Conservation (phyloP, 2,797 vertebrate genomes). For the Catostomus latipinnis region DNA sequence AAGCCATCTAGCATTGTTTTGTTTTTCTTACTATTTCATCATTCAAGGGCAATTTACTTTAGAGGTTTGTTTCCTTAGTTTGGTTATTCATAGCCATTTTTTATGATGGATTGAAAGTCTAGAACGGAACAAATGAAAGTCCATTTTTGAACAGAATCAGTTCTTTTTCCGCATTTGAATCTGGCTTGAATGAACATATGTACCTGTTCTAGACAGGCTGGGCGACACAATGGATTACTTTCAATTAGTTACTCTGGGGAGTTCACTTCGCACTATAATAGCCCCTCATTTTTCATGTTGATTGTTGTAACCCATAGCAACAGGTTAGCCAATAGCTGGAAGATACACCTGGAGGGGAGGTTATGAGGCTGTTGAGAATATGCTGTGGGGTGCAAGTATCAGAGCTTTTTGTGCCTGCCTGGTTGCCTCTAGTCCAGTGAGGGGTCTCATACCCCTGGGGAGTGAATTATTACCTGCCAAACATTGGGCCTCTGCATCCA, state of each 20-base stretch:
- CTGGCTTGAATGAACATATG: neutral
- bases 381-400: constrained; percentile 30
- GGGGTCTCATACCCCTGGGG: constrained; percentile 72
- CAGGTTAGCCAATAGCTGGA: constrained; percentile 48
- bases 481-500: constrained; percentile 67
- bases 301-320: constrained; percentile 51
- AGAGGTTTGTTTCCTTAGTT: constrained; percentile 41
- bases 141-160: constrained; percentile 3
- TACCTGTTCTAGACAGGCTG: constrained; percentile 30
- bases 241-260: constrained; percentile 54
- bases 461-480: constrained; percentile 84
- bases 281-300: constrained; percentile 75
- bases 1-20: constrained; percentile 59
- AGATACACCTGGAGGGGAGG: constrained; percentile 62
- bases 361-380: constrained; percentile 30
- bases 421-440: constrained; percentile 65
- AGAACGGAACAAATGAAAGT: constrained; percentile 27
- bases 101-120: constrained; percentile 45
- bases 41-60: constrained; percentile 46
- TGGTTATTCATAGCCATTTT: constrained; percentile 42
- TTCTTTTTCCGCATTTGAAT: constrained; percentile 26
- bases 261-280: constrained; percentile 53
- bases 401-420: constrained; percentile 50
- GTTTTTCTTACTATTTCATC: constrained; percentile 64
- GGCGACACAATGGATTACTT: constrained; percentile 51